Percentiles rank a stretch among this genome's conserved stretches.
Evolutionary conservation across 2,797 vertebrate genomes (phyloP).

Genomic region (Novumbra hubbsi): DNA sequence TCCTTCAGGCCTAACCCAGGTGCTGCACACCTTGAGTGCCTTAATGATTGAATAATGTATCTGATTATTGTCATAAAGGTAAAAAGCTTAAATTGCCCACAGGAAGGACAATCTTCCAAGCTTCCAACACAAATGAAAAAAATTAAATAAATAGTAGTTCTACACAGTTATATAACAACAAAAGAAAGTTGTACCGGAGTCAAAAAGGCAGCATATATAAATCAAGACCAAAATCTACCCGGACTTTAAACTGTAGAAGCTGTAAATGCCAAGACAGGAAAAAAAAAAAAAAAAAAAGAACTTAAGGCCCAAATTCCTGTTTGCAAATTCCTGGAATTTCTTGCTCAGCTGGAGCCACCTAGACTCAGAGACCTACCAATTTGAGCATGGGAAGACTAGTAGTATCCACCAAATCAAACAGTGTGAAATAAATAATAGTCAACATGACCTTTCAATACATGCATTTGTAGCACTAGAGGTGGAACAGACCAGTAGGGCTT

Average conservation of each 20-base stretch:
- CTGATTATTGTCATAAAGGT: no score
- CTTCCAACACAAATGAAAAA: no score
- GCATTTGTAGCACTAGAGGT: slow-evolving; percentile 15
- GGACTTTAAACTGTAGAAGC: slow-evolving; percentile 44
- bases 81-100: no score
- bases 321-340: slow-evolving; percentile 78
- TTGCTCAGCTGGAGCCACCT: slow-evolving; percentile 68
- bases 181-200: background rate
- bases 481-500: slow-evolving; percentile 39
- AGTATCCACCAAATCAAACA: background rate
- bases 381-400: background rate
- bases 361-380: slow-evolving; percentile 39
- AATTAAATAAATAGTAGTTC: background rate
- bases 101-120: no score
- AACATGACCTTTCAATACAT: background rate
- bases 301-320: slow-evolving; percentile 71
- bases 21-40: no score
- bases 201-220: background rate
- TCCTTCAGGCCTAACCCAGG: no score
- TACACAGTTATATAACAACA: background rate
- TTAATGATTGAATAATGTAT: no score
- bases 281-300: slow-evolving; percentile 58
- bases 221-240: slow-evolving; percentile 12
- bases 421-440: background rate
- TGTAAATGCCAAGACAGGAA: slow-evolving; percentile 57